Percentiles rank a stretch among this genome's conserved stretches.
Conservation (phyloP, 1,140 invertebrate species). For the Drosophila mauritiana region DNA sequence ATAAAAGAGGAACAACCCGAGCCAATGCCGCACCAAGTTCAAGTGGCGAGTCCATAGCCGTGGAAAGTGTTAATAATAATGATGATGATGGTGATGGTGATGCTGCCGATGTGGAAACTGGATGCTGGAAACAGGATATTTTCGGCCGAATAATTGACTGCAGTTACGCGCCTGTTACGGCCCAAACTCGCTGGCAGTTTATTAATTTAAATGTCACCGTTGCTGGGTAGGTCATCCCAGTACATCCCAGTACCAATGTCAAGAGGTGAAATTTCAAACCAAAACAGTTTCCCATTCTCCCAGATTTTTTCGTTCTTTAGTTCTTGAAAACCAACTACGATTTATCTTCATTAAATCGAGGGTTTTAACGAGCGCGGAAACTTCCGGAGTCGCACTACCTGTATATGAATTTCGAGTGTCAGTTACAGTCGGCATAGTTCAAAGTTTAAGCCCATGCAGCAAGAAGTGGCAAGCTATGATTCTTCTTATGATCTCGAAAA, state of each 20-base stretch:
- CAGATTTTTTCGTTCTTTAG: not conserved
- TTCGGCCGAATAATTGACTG: slow-evolving; percentile 70
- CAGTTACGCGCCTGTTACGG: slow-evolving; percentile 62
- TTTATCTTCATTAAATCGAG: slow-evolving; percentile 72
- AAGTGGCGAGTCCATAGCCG: slow-evolving; percentile 48
- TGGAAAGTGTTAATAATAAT: slow-evolving; percentile 78
- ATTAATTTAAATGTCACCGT: slow-evolving; percentile 82
- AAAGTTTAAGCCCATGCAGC: slow-evolving; percentile 21
- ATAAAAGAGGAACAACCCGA: slow-evolving; percentile 28
- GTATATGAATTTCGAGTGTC: slow-evolving; percentile 10
- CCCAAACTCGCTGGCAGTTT: slow-evolving; percentile 47
- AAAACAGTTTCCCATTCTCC: slow-evolving; percentile 53
- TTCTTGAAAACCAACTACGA: slow-evolving; percentile 39
- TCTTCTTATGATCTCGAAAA: slow-evolving; percentile 21
- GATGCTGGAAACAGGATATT: slow-evolving; percentile 70
- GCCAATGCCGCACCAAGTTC: slow-evolving; percentile 52
- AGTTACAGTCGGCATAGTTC: slow-evolving; percentile 31
- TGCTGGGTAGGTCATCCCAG: slow-evolving; percentile 3
- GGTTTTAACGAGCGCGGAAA: slow-evolving; percentile 26
- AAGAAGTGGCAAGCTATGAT: slow-evolving; percentile 46
- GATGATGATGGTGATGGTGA: slow-evolving; percentile 48
- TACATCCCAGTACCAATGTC: slow-evolving; percentile 44
- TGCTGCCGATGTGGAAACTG: slow-evolving; percentile 56
- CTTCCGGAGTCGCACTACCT: slow-evolving; percentile 68
- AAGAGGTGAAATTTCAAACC: slow-evolving; percentile 84